These are phyloP conservation scores for Chalcosyrphus nemorum DNA, from an alignment of 2,888 invertebrate genomes.

Conservation along the genomic window DNA sequence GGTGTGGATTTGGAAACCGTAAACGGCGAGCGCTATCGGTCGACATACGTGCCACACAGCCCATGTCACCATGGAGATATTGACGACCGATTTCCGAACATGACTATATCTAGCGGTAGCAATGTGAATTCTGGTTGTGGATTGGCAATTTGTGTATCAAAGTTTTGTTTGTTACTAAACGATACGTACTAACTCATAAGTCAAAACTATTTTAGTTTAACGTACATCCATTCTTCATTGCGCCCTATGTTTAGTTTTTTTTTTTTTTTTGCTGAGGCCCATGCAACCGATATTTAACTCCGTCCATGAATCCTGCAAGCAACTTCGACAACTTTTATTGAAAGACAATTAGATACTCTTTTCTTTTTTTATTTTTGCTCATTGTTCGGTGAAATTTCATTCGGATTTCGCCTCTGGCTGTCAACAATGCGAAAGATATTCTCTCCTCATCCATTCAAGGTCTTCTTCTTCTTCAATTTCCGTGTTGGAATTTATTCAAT, in stretches of 20 bases:
- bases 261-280: neutral
- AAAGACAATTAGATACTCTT: conserved; percentile 48
- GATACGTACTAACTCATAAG: too few relatives aligned
- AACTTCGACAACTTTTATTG: conserved; percentile 39
- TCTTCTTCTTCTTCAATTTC: conserved; percentile 28
- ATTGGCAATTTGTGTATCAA: too few relatives aligned
- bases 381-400: conserved; percentile 50
- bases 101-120: too few relatives aligned
- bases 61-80: too few relatives aligned
- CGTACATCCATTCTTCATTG: neutral
- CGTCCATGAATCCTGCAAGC: neutral
- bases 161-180: too few relatives aligned
- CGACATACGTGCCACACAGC: too few relatives aligned
- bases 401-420: conserved; percentile 30
- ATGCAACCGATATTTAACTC: neutral
- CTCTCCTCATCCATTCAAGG: conserved; percentile 33
- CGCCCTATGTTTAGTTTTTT: neutral
- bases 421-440: conserved; percentile 27
- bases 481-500: conserved; percentile 45
- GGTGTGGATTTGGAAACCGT: neutral
- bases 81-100: too few relatives aligned
- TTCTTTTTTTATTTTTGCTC: conserved; percentile 10
- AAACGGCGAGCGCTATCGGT: too few relatives aligned
- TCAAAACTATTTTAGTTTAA: too few relatives aligned
- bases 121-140: too few relatives aligned